These are phyloP conservation scores for Monochamus saltuarius DNA, from an alignment of 1,140 invertebrate genomes.

Conservation along the genomic window DNA sequence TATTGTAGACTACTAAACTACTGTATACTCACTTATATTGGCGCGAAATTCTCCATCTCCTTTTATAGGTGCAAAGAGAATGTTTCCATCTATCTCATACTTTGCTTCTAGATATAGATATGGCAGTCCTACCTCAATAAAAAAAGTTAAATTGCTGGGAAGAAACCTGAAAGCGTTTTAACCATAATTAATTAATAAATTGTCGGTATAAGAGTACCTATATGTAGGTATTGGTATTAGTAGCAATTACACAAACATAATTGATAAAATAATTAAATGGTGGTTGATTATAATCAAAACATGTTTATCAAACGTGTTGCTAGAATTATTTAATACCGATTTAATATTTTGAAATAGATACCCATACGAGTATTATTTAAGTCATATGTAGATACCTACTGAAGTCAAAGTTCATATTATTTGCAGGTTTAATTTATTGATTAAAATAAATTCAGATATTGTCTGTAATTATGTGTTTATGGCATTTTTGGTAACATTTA, in stretches of 20 bases:
- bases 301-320: not conserved
- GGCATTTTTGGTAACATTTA: no score
- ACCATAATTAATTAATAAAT: not conserved
- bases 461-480: no score
- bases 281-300: not conserved
- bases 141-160: conserved; percentile 19
- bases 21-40: conserved; percentile 19
- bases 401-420: no score
- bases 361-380: no score
- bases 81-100: conserved; percentile 20
- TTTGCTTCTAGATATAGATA: conserved; percentile 20
- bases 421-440: no score
- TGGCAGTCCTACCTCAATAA: conserved; percentile 6
- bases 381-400: no score
- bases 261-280: not conserved
- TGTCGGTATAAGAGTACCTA: not conserved
- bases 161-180: conserved; percentile 21
- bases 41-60: conserved; percentile 24
- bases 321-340: no score
- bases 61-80: conserved; percentile 22
- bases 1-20: not conserved
- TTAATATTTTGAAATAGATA: no score
- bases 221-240: conserved; percentile 4
- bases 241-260: not conserved
- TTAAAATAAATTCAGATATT: no score